Evolutionary conservation across 2,888 invertebrate genomes (phyloP), one percentile per base, ranked within the genome.

Genomic region (Autographa gamma): DNA sequence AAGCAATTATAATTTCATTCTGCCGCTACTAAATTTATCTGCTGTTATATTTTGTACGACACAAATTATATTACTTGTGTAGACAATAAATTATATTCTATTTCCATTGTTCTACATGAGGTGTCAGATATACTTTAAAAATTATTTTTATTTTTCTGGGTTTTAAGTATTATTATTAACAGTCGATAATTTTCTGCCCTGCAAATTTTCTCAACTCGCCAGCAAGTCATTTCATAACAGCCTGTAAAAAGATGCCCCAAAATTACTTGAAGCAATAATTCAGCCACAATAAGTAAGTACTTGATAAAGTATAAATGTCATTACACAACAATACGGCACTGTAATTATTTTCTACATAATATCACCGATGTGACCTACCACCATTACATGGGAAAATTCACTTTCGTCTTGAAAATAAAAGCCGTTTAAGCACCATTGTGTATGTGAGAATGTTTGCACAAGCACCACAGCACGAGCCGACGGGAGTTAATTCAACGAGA

Each of bases 361-460:
- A 63, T 69, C 60, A 54, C 34, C 38, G 66, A 76, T 71, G 67
- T 69, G n/a, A 52, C 43, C 16, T 52, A 72, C 52, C 54, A 14
- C 61, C 63, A 74, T 25, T 25, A 25, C 25, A 25, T 82, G 82
- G 68, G 76, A 82, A 71, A 69, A 76, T 71, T 80, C 74, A 67
- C 80, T 82, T 82, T 82, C 66, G 63, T 77, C 71, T 67, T 63
- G 67, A 70, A 76, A 74, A 78, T 71, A 76, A 69, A 80, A 74
- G 62, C 6, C 69, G 31, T 65, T 61, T 69, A 69, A 70, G 71
- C 59, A 18, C 34, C 69, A 77, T 81, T 81, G 75, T 82, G 63
- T 74, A 59, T 69, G 65, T 80, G 82, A 66, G 81, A 78, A 76
- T 59, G 62, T 74, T 80, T 66, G 63, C 38, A 43, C 59, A 66